Percentiles rank a stretch among this genome's conserved stretches.
Evolutionary conservation across 2,797 vertebrate species (phyloP).

Genomic region (Prionace glauca): DNA sequence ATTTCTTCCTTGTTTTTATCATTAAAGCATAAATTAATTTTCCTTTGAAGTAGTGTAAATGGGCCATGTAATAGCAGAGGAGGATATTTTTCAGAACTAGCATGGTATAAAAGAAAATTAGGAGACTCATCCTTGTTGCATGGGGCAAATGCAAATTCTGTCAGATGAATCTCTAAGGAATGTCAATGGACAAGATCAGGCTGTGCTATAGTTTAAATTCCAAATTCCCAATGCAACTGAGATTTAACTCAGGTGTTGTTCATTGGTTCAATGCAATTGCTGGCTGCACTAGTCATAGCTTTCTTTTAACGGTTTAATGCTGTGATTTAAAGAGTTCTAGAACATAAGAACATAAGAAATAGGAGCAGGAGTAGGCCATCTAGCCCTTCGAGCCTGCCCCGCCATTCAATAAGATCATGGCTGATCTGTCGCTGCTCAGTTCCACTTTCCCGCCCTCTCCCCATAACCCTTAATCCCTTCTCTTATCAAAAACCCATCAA

Average conservation of each 20-base stretch:
- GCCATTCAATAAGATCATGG: too few relatives aligned
- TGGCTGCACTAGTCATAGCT: background rate
- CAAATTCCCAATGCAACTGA: background rate
- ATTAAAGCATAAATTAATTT: background rate
- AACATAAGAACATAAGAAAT: too few relatives aligned
- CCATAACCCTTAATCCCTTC: too few relatives aligned
- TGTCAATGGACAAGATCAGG: background rate
- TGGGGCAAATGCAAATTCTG: background rate
- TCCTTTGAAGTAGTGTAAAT: background rate
- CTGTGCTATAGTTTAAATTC: background rate
- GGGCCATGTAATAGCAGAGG: background rate
- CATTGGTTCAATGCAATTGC: background rate
- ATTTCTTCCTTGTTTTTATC: background rate
- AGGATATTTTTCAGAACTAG: background rate
- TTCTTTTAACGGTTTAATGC: background rate
- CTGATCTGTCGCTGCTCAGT: too few relatives aligned
- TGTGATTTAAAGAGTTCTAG: background rate
- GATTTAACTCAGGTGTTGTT: background rate
- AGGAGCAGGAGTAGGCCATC: too few relatives aligned
- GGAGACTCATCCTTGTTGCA: background rate
- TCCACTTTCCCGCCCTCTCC: too few relatives aligned
- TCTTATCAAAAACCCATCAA: too few relatives aligned
- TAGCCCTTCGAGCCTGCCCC: too few relatives aligned
- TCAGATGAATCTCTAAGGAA: background rate
- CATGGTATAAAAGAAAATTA: background rate